Conservation (phyloP, 2,113 vertebrate genomes). For the Lucifuga dentata region DNA sequence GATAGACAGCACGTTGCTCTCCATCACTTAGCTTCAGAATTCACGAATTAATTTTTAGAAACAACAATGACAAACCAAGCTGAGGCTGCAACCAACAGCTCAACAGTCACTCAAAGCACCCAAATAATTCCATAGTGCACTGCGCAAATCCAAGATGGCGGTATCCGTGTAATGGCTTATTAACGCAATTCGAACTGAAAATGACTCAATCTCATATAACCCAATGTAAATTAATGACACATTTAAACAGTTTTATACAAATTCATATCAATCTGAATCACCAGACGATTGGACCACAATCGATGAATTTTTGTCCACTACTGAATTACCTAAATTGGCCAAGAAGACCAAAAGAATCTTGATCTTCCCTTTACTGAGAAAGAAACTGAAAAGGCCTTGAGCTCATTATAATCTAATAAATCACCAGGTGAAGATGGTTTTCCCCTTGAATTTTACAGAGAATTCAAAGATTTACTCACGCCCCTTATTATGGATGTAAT, state of each 20-base stretch:
- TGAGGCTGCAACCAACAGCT: no score
- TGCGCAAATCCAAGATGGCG: no score
- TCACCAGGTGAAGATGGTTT: conserved; percentile 14
- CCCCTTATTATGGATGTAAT: not conserved
- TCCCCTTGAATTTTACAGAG: conserved; percentile 8
- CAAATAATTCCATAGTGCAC: no score
- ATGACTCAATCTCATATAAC: not conserved
- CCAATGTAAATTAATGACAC: conserved; percentile 17
- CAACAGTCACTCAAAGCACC: no score
- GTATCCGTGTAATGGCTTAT: no score
- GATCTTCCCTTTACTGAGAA: not conserved
- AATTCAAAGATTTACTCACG: conserved; percentile 19
- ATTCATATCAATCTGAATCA: no score
- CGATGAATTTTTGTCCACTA: not conserved
- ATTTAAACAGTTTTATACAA: conserved; percentile 12
- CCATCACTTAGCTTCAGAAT: no score
- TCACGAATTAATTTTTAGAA: no score
- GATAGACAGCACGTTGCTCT: no score
- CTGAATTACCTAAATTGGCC: conserved; percentile 4
- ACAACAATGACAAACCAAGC: no score
- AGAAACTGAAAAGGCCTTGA: conserved; percentile 1
- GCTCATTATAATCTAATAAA: conserved; percentile 1
- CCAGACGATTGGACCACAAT: not conserved
- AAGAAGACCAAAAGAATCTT: conserved; percentile 2
- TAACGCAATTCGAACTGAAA: not conserved